Base-by-base conservation (phyloP, 2,113 vertebrate genomes). In the Cyanocitta stelleri region DNA sequence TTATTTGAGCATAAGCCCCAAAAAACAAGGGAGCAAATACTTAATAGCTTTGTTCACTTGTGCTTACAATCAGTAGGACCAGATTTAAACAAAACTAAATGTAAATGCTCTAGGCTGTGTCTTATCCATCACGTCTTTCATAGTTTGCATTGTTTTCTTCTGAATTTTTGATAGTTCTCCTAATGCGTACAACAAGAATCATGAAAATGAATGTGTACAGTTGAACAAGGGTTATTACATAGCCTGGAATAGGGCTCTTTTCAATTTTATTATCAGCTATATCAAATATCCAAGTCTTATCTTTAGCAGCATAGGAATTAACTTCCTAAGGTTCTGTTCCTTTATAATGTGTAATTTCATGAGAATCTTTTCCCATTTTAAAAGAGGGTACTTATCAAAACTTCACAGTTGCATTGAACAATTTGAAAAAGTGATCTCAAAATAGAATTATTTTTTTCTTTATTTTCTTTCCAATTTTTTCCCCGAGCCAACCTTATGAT, bases 151-250 rank as follows among this genome's bases (percentile, higher is more conserved):
- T n/a, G 7, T 54, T 75, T 71, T 63, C 22, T 30, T 75, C 61
- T 68, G 39, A 32, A 72, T 85, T 63, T 72, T 90, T 61, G 33
- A 26, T 33, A 32, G 32, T 43, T 74, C 9, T 87, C 11, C 29
- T 90, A 41, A 46, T 1, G 2, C 11, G 3, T 30, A n/a, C 44
- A 63, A 54, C 5, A 52, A 5, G 1, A 51, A 35, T 37, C 1
- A 6, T 13, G 17, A 74, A 87, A 88, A 76, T 6, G 7, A 59
- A 43, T 4, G 26, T 32, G 8, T 6, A n/a, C 17, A 41, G 43
- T 35, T 59, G 26, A 77, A 56, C 35, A 64, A 69, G 21, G 3
- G 3, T 35, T 74, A 56, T 76, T 67, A 44, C 8, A 7, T 26
- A 29, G 11, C 7, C 22, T 83, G 19, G 10, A 68, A 84, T 9